Evolutionary conservation across 2,113 vertebrate species (phyloP), one percentile per base, ranked within the genome.

Genomic region (Stegastes partitus): DNA sequence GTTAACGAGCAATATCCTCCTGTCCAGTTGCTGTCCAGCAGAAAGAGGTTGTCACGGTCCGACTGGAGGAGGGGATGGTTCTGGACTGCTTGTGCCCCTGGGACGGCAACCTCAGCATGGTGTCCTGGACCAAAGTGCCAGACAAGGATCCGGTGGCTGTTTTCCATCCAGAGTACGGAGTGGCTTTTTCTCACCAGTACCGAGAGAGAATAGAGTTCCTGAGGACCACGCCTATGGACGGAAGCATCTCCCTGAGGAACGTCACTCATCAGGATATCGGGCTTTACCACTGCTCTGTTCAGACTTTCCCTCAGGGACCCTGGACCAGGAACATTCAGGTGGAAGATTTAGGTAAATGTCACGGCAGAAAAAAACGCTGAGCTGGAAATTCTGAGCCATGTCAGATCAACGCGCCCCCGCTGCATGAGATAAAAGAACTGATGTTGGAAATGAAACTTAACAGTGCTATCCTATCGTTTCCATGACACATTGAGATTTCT

Each of bases 71-170:
- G 66, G 94, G 92, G 23, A 94, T 96, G 94, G 89, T 94, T 8
- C 92, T 98, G 23, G 82, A 94, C 21, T 96, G 96, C 54, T 62
- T 90, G 50, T 96, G 94, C 45, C 93, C 94, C 1, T 93, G 92
- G 70, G 51, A 4, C 0, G 79, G 84, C 0, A 81, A 26, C 12
- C 82, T 96, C 80, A 95, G 83, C 31, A 95, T 96, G 92, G 79
- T 92, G 50, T 94, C 93, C 57, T 98, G 96, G 96, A 84, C 86
- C 62, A 97, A 96, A 92, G 14, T 34, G 8, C 53, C 65, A 1
- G 2, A 83, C 19, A 93, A 83, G 26, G 15, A 91, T 45, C 84
- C 81, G 0, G 23, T 96, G 19, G 94, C 94, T 0, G 75, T 95
- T 58, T 95, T 94, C 77, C 90, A 93, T 45, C 91, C 94, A 3